Evolutionary conservation across 2,797 vertebrate species (phyloP).

Genomic region (Microctenopoma lineatum): DNA sequence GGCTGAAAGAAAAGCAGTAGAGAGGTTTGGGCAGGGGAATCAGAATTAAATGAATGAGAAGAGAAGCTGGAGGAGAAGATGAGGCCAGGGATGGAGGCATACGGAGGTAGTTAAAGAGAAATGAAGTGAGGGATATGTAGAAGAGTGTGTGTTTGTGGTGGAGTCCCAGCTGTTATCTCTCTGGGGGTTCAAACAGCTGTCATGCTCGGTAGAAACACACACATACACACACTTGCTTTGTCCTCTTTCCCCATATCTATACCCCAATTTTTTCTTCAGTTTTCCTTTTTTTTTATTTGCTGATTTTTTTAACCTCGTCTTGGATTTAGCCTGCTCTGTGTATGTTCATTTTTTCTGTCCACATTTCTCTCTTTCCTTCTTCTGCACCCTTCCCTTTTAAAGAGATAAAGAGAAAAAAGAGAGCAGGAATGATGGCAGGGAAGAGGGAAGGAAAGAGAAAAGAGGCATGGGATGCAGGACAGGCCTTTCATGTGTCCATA

Average conservation of each 20-base stretch:
- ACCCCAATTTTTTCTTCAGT: slow-evolving; percentile 19
- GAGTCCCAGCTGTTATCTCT: slow-evolving; percentile 87
- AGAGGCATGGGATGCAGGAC: slow-evolving; percentile 60
- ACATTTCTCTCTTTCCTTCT: slow-evolving; percentile 25
- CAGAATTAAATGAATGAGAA: slow-evolving; percentile 41
- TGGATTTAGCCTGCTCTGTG: neutral
- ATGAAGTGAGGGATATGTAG: slow-evolving; percentile 64
- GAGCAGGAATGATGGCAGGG: slow-evolving; percentile 63
- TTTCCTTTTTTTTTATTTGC: slow-evolving; percentile 31
- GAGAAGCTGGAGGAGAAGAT: slow-evolving; percentile 52
- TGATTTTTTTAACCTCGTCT: slow-evolving; percentile 19
- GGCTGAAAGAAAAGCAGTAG: slow-evolving; percentile 6
- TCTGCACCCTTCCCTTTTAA: slow-evolving; percentile 19
- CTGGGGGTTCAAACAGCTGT: slow-evolving; percentile 88
- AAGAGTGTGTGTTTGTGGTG: slow-evolving; percentile 73
- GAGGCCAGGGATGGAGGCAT: slow-evolving; percentile 69
- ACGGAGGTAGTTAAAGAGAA: slow-evolving; percentile 65
- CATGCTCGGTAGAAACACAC: slow-evolving; percentile 61
- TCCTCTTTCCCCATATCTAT: slow-evolving; percentile 46
- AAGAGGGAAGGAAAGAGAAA: slow-evolving; percentile 74
- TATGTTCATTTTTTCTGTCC: slow-evolving; percentile 24
- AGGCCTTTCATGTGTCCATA: slow-evolving; percentile 71
- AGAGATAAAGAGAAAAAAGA: slow-evolving; percentile 40
- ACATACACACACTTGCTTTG: slow-evolving; percentile 47
- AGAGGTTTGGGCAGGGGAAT: slow-evolving; percentile 17